Percentiles rank a stretch among this genome's conserved stretches.
phyloP scores from a whole-genome alignment of 2,888 invertebrate genomes.

The Eucera pruinosa region DNA sequence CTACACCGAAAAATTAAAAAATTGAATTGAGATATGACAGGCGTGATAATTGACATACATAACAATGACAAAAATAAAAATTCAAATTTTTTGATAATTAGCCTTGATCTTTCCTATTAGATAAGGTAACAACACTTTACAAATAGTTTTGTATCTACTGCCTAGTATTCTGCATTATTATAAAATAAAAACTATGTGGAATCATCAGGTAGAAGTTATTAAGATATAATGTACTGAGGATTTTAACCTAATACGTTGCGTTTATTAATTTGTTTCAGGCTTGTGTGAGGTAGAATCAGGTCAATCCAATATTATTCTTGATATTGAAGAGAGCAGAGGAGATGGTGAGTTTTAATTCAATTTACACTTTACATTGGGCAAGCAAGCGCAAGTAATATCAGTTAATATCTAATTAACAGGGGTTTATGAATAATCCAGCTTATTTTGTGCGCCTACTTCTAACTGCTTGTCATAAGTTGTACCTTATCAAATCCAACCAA shows the following conservation, averaged over 20 bases:
- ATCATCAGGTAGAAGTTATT: neutral
- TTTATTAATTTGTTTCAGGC: slow-evolving; percentile 84
- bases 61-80: no score
- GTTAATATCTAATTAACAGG: slow-evolving; percentile 16
- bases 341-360: slow-evolving; percentile 88
- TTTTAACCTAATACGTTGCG: slow-evolving; percentile 34
- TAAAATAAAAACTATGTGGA: neutral
- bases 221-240: slow-evolving; percentile 32
- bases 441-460: neutral
- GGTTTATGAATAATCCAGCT: neutral
- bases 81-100: no score
- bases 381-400: slow-evolving; percentile 2
- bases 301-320: slow-evolving; percentile 94
- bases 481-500: neutral
- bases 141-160: slow-evolving; percentile 11
- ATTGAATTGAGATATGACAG: no score
- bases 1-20: no score
- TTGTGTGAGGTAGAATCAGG: slow-evolving; percentile 94
- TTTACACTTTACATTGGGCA: neutral
- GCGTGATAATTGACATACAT: no score
- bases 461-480: neutral
- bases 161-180: slow-evolving; percentile 3
- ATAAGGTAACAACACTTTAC: slow-evolving; percentile 24
- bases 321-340: slow-evolving; percentile 95
- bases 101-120: no score